These are phyloP conservation scores for Ceratothoa steindachneri DNA, from an alignment of 2,888 invertebrate genomes.

Conservation along the genomic window DNA sequence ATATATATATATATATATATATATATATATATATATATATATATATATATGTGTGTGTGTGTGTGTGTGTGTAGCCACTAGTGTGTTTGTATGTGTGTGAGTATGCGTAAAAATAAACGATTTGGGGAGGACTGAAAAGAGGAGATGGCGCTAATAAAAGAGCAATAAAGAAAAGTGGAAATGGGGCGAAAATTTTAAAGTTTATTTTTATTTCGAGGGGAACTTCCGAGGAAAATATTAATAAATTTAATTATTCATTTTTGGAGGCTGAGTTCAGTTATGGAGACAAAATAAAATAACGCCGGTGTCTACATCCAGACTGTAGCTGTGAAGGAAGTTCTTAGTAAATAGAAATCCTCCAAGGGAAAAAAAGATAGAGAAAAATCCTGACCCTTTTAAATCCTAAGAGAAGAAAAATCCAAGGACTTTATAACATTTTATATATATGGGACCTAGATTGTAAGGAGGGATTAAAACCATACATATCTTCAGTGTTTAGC, in stretches of 20 bases:
- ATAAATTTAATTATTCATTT: background rate
- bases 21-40: background rate
- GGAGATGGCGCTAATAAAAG: too few species aligned
- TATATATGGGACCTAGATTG: too few species aligned
- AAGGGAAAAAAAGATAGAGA: background rate
- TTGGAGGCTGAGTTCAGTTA: too few species aligned
- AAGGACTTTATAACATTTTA: too few species aligned
- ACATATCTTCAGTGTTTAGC: too few species aligned
- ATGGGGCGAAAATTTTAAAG: slow-evolving; percentile 5
- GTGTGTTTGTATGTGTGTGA: background rate
- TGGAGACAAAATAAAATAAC: too few species aligned
- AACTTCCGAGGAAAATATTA: background rate
- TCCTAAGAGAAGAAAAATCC: too few species aligned
- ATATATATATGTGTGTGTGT: background rate
- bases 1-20: background rate
- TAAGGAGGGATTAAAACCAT: too few species aligned
- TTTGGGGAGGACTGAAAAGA: too few species aligned
- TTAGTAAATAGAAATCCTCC: too few species aligned
- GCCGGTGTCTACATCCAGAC: too few species aligned
- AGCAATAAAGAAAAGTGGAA: background rate
- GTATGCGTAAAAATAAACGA: background rate
- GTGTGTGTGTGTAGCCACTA: background rate
- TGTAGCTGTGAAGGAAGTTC: too few species aligned
- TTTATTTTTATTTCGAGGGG: slow-evolving; percentile 1
- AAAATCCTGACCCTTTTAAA: background rate